Evolutionary conservation across 2,797 vertebrate genomes (phyloP), one percentile per base, ranked within the genome.

Genomic region (Arnoldichthys spilopterus): DNA sequence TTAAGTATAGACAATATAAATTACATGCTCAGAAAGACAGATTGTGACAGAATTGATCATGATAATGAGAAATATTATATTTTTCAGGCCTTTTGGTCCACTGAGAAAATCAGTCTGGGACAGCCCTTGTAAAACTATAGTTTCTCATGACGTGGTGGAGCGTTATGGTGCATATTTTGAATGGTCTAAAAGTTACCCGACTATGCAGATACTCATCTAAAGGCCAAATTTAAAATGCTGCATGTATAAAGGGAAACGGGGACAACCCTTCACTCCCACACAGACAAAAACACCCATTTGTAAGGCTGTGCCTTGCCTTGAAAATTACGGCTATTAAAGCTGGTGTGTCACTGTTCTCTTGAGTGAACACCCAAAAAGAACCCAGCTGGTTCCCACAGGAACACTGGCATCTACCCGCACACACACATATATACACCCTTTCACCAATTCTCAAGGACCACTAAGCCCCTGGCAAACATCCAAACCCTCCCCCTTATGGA

Each of bases 401-500:
- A 51, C 79, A 78, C 70, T 76, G 72, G 30, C 74, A 80, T 53
- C 20, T 30, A 62, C 24, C 45, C 69, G 20, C 20, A n/a, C 34
- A 59, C 56, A 26, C 56, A 79, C 53, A n/a, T n/a, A 79, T 59
- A 78, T 16, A 53, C 51, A 59, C 22, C 6, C 28, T 51, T 68
- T 68, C 73, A 64, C 59, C 54, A 66, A 72, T 82, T 87, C 78
- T 89, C 78, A 85, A 89, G 85, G 80, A 86, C 85, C 87, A 79
- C 83, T 72, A 80, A 85, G 85, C 86, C 85, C 77, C 78, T 82
- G 89, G 88, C 87, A 85, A 76, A 76, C 18, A 86, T 85, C 87
- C 91, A 92, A 85, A 85, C 86, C 49, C 30, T 61, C 32, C 56
- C 20, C 13, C 24, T 43, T 37, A 5, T 3, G 8, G 24, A 58